Evolutionary conservation across 2,797 vertebrate genomes (phyloP).

Genomic region (Siniperca scherzeri): DNA sequence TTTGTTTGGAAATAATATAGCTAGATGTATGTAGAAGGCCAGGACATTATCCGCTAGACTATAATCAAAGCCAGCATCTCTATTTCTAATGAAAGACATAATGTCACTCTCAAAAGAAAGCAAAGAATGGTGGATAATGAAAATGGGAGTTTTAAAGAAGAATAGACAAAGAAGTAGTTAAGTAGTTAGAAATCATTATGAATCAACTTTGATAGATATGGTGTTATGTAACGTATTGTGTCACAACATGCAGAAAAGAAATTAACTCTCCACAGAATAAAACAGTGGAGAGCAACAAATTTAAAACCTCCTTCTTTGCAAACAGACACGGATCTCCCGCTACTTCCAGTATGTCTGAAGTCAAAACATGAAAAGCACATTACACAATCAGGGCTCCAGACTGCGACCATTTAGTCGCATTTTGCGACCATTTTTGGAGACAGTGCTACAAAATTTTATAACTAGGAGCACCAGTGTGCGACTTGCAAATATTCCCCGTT

Average conservation of each 20-base stretch:
- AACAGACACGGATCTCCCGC: background rate
- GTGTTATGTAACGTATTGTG: background rate
- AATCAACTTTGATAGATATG: background rate
- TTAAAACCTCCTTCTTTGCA: background rate
- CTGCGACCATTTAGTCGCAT: too few species aligned
- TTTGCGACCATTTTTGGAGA: too few species aligned
- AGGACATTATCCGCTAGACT: background rate
- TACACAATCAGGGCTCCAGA: too few species aligned
- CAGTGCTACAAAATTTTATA: too few species aligned
- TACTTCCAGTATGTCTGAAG: background rate
- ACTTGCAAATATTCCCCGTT: too few species aligned
- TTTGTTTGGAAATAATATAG: background rate
- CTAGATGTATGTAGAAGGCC: background rate
- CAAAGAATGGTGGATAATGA: background rate
- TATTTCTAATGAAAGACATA: background rate
- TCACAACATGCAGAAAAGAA: background rate
- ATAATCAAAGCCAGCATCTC: constrained; percentile 6
- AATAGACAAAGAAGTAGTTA: background rate
- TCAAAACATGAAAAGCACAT: background rate
- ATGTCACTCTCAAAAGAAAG: background rate
- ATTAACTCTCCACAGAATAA: background rate
- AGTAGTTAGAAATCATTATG: background rate
- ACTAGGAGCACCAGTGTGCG: too few species aligned
- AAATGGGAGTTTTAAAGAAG: constrained; percentile 9
- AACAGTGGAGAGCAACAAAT: background rate